Evolutionary conservation across 2,113 vertebrate species (phyloP), one percentile per base, ranked within the genome.

Genomic region (Etheostoma spectabile): DNA sequence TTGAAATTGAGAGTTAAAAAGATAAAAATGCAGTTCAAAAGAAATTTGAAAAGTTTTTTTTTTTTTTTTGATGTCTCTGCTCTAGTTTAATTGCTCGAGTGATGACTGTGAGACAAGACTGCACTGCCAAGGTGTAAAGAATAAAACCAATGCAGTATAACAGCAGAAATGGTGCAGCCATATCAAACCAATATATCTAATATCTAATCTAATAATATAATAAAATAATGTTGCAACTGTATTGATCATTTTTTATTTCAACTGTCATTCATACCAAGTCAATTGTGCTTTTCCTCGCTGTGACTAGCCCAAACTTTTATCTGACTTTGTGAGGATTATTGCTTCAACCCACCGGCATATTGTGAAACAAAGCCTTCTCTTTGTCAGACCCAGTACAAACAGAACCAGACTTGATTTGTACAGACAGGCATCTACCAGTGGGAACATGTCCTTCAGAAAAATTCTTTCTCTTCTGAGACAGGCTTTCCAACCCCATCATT

Each of bases 361-460:
- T 88, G 86, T 88, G 79, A 87, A 88, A 90, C 82, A 84, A 88
- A 89, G 84, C 73, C 82, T 38, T 71, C 71, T 84, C 71, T 90
- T 92, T 80, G 80, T 89, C 55, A 80, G 21, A 59, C 48, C 22
- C 30, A 82, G 75, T 74, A 86, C 79, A 87, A 90, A 90, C 84
- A 93, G 87, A 92, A 81, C 72, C 71, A 86, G 74, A 90, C 75
- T 86, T 87, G 52, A 77, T 86, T 67, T 84, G 70, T 56, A 77
- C 56, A 90, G 86, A 85, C 92, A 93, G 65, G 80, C 85, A 90
- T 85, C 64, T 84, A 79, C 93, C 80, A 73, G 94, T 92, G 84
- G 52, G 87, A 89, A 92, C 91, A 89, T 91, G 92, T 86, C 91
- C 79, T 65, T 78, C 82, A 30, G 72, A 74, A 66, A 81, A 84